Evolutionary conservation across 2,888 invertebrate species (phyloP), one percentile per base, ranked within the genome.

Genomic region (Brachycybe producta): DNA sequence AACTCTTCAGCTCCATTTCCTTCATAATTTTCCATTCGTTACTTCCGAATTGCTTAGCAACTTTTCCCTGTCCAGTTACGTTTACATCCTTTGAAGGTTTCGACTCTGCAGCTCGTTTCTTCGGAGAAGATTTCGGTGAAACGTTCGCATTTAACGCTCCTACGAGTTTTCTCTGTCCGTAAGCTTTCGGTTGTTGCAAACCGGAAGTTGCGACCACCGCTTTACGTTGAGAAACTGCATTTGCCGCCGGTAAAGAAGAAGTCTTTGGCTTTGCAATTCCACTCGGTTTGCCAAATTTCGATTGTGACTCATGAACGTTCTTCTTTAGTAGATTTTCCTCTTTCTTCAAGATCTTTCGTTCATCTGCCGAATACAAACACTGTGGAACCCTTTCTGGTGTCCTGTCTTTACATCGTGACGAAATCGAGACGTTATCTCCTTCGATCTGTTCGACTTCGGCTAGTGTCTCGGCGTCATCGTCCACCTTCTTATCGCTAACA

Each of bases 391-490:
- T n/a, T n/a, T n/a, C n/a, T 11, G 52, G 34, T 8, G n/a, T n/a
- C 27, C 15, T 21, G n/a, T 21, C 28, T 32, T 39, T 32, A 24
- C 17, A n/a, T 7, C 11, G 7, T 2, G 51, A 30, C 15, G 19
- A 21, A 13, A 46, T n/a, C 1, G 44, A 38, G 11, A 17, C 28
- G 23, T 26, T 40, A 23, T 44, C 44, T n/a, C 45, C 44, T 38
- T 40, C 42, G 15, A 53, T 40, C 27, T 53, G 53, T 8, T 46
- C 46, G 8, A 53, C 48, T 30, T 53, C 53, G 17, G 42, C 51
- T 24, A 53, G 39, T 5, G 53, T 53, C 23, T 53, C 53, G 17
- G 46, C 48, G 27, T 53, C 53, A 7, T 48, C 53, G 4, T 53
- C 53, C 8, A 13, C 32, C 17, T 34, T 35, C 19, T 46, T 45